These are phyloP conservation scores for Oncopeltus fasciatus DNA, from an alignment of 1,140 invertebrate species.

Conservation along the genomic window DNA sequence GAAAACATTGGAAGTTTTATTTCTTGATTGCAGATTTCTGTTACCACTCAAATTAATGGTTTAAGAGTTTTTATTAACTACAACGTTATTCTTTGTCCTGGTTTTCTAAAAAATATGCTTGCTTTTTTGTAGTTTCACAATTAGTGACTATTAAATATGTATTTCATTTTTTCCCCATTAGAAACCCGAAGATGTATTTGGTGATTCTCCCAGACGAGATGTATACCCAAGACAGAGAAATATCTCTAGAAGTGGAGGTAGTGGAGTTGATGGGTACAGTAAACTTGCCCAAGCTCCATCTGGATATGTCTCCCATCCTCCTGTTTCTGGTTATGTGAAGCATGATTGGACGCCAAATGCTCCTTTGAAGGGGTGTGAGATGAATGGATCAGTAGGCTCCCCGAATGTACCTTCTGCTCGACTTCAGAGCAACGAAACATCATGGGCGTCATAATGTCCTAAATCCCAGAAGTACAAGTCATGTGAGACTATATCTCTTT, in stretches of 20 bases:
- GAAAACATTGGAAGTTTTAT: too few species aligned
- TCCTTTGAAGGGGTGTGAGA: constrained; percentile 7
- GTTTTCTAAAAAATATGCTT: neutral
- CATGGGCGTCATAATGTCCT: neutral
- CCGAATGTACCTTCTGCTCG: neutral
- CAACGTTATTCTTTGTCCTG: neutral
- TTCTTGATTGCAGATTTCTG: too few species aligned
- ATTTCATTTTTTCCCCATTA: too few species aligned
- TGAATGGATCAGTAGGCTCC: neutral
- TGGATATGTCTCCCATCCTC: constrained; percentile 10
- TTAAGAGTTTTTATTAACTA: too few species aligned
- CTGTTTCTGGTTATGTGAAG: constrained; percentile 7
- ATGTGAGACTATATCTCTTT: neutral
- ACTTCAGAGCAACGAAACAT: neutral
- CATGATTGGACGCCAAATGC: neutral
- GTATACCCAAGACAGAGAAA: neutral
- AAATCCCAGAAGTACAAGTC: neutral
- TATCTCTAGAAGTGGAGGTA: constrained; percentile 8
- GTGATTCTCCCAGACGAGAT: neutral
- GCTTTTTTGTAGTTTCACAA: too few species aligned
- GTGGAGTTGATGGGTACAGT: constrained; percentile 13
- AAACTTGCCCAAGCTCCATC: constrained; percentile 1
- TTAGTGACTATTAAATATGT: too few species aligned
- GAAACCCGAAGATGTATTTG: constrained; percentile 7
- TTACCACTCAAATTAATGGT: too few species aligned